These are phyloP conservation scores for Drosophila malerkotliana DNA, from an alignment of 1,140 invertebrate genomes.

Conservation along the genomic window DNA sequence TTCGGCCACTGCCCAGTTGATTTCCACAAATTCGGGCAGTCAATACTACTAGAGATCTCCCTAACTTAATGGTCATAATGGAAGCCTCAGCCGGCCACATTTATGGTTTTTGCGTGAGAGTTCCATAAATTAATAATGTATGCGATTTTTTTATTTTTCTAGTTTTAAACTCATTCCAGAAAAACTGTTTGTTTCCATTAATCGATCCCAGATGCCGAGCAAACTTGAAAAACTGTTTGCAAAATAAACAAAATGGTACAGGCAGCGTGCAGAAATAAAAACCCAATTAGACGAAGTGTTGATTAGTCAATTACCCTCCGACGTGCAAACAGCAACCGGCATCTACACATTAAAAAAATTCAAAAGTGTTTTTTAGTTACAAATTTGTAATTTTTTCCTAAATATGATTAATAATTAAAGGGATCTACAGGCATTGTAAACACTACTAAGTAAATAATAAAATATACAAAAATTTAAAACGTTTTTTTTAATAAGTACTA, in stretches of 20 bases:
- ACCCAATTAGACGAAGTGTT: constrained; percentile 75
- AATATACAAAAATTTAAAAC: neutral
- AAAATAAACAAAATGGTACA: constrained; percentile 68
- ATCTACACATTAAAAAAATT: constrained; percentile 3
- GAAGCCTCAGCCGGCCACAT: neutral
- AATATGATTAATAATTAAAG: too few relatives aligned
- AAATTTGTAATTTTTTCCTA: too few relatives aligned
- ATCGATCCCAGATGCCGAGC: constrained; percentile 60
- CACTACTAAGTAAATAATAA: neutral
- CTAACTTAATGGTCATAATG: constrained; percentile 23
- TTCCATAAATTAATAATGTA: constrained; percentile 19
- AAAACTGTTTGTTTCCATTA: constrained; percentile 36
- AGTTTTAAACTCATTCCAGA: neutral
- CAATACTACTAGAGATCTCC: constrained; percentile 23
- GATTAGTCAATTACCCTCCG: constrained; percentile 69
- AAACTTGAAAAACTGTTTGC: constrained; percentile 49
- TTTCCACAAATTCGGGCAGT: constrained; percentile 44
- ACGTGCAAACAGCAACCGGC: constrained; percentile 40
- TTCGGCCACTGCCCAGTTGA: constrained; percentile 41
- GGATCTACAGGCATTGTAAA: too few relatives aligned
- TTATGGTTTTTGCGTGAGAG: constrained; percentile 45
- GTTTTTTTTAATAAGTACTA: neutral
- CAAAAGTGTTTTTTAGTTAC: neutral
- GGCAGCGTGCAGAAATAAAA: constrained; percentile 70
- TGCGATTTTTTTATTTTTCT: neutral